These are phyloP conservation scores for Petromus typicus DNA, from an alignment of 2,113 vertebrate genomes.

Conservation along the genomic window DNA sequence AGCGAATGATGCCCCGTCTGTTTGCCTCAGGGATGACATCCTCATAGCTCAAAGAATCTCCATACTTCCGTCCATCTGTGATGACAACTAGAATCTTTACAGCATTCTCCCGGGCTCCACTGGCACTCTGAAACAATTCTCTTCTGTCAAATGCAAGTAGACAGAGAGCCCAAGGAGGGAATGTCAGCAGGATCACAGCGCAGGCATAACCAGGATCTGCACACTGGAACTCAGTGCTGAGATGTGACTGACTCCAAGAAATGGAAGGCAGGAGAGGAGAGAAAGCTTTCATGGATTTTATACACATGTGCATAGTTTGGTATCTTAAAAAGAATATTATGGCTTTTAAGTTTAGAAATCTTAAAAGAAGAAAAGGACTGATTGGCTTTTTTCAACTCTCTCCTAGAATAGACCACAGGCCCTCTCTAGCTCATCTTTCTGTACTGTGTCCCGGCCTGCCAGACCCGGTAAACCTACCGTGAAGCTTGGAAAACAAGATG, in stretches of 20 bases:
- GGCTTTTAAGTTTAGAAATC: slow-evolving; percentile 16
- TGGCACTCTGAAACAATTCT: slow-evolving; percentile 74
- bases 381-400: background rate
- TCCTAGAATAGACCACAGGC: background rate
- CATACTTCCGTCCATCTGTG: slow-evolving; percentile 85
- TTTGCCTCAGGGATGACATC: slow-evolving; percentile 81
- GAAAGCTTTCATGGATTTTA: background rate
- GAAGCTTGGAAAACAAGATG: background rate
- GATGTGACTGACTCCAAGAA: background rate
- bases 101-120: slow-evolving; percentile 78
- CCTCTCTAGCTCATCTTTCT: background rate
- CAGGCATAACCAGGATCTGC: no score
- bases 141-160: slow-evolving; percentile 66
- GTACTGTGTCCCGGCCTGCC: background rate
- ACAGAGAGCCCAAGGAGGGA: fast-evolving
- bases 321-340: background rate
- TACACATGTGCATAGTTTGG: background rate
- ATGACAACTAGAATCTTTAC: slow-evolving; percentile 87
- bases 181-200: background rate
- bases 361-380: background rate
- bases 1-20: slow-evolving; percentile 75
- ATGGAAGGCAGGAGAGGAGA: background rate
- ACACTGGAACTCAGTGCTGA: background rate
- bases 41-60: background rate
- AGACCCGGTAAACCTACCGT: background rate